phyloP scores from a whole-genome alignment of 2,113 vertebrate genomes.

The Bettongia penicillata region DNA sequence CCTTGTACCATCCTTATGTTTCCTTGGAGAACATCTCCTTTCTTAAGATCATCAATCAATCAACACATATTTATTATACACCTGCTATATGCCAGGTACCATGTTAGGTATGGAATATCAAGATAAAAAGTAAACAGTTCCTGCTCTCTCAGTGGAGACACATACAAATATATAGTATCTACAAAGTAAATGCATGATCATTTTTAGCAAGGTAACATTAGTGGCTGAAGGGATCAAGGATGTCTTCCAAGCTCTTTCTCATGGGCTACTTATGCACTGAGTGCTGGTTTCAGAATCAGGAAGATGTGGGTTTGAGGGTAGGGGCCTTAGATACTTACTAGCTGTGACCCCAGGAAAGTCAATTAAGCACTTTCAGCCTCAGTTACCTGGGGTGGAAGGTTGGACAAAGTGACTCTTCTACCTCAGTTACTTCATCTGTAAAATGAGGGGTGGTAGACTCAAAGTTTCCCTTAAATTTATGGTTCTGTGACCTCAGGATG shows the following conservation, averaged over 20 bases:
- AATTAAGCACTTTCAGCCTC: background rate
- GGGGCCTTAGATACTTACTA: background rate
- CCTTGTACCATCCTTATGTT: background rate
- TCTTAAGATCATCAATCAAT: background rate
- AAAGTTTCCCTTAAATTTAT: background rate
- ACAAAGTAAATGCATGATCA: background rate
- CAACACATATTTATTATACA: background rate
- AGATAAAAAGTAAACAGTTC: background rate
- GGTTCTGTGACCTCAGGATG: background rate
- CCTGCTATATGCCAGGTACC: background rate
- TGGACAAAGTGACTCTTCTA: background rate
- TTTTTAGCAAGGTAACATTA: background rate
- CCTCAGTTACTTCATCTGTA: background rate
- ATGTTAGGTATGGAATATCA: background rate
- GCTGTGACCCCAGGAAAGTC: background rate
- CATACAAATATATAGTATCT: background rate
- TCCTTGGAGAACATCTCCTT: background rate
- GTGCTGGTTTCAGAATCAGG: background rate
- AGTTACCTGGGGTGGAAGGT: background rate
- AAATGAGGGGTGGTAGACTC: background rate
- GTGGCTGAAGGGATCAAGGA: background rate
- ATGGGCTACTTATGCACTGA: background rate
- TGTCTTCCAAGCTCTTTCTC: background rate
- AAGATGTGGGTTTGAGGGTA: background rate
- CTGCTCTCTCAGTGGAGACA: background rate